A percentile compares a stretch with the other conserved stretches of the same genome.
phyloP scores from a whole-genome alignment of 2,797 vertebrate species.

The Takifugu ocellatus region DNA sequence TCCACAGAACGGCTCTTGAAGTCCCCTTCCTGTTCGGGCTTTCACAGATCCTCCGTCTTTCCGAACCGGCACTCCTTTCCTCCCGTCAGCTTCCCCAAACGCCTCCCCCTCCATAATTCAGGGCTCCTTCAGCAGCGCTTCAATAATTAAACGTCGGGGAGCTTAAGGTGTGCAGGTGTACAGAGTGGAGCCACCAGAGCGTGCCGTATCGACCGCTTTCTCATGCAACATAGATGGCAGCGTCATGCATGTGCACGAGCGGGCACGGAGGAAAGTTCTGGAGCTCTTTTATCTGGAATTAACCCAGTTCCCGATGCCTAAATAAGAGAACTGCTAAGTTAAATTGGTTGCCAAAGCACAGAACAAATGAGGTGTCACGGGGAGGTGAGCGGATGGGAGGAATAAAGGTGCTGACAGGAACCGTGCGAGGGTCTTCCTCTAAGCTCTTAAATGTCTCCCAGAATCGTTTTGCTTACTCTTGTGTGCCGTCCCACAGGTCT shows the following conservation, averaged over 20 bases:
- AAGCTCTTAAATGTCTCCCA: no score
- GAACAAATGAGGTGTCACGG: constrained; percentile 24
- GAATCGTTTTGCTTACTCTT: constrained; percentile 9
- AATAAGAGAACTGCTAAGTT: constrained; percentile 8
- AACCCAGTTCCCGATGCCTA: constrained; percentile 23
- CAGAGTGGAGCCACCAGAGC: constrained; percentile 33
- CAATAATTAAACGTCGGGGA: constrained; percentile 67
- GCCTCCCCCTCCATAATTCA: constrained; percentile 63
- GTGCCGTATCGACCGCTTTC: constrained; percentile 49
- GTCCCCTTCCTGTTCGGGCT: constrained; percentile 31
- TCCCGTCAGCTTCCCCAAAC: constrained; percentile 42
- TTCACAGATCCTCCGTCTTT: constrained; percentile 40
- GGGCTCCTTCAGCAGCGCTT: constrained; percentile 55
- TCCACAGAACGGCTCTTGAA: constrained; percentile 38
- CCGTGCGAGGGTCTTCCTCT: no score
- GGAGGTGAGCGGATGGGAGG: neutral
- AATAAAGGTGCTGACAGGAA: no score
- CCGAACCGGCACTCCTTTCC: constrained; percentile 36
- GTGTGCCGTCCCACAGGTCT: constrained; percentile 75
- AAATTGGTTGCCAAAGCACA: no score
- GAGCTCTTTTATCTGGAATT: constrained; percentile 34
- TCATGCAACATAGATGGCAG: constrained; percentile 61
- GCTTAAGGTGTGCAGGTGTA: constrained; percentile 43
- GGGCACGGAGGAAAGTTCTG: constrained; percentile 13
- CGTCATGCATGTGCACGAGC: constrained; percentile 18